Conservation (phyloP, 1,140 invertebrate genomes). For the Brachionus koreanus region DNA sequence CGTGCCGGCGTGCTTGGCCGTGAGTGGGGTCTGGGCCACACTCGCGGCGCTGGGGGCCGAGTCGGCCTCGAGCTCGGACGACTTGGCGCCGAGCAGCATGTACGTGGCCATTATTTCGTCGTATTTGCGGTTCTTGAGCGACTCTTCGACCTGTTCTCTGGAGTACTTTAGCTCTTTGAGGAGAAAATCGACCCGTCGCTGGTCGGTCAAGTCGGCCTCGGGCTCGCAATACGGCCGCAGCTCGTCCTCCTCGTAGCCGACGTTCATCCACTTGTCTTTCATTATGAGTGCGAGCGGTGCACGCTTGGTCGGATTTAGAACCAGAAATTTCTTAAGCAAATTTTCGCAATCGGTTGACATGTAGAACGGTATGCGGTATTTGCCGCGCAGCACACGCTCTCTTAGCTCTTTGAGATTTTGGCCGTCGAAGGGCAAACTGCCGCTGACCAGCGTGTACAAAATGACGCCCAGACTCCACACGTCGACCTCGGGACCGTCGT, state of each 20-base stretch:
- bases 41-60: background rate
- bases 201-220: slow-evolving; percentile 88
- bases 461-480: slow-evolving; percentile 99
- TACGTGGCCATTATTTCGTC: slow-evolving; percentile 99
- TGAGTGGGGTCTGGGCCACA: too few relatives aligned
- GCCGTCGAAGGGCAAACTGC: slow-evolving; percentile 97
- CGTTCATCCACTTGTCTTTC: slow-evolving; percentile 99
- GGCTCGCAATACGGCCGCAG: slow-evolving; percentile 94
- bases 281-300: slow-evolving; percentile 79
- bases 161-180: slow-evolving; percentile 85
- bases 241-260: slow-evolving; percentile 98
- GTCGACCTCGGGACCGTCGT: slow-evolving; percentile 98
- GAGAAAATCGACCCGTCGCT: slow-evolving; percentile 79
- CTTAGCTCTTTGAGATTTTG: slow-evolving; percentile 90
- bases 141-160: slow-evolving; percentile 89
- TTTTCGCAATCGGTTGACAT: slow-evolving; percentile 99
- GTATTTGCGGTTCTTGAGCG: slow-evolving; percentile 90
- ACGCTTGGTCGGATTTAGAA: slow-evolving; percentile 94
- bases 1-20: background rate
- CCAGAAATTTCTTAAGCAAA: slow-evolving; percentile 97
- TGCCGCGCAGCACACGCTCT: slow-evolving; percentile 92
- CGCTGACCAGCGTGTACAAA: slow-evolving; percentile 96
- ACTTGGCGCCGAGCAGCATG: slow-evolving; percentile 76
- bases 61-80: slow-evolving; percentile 60
- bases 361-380: slow-evolving; percentile 99